Conservation (phyloP, 2,797 vertebrate genomes). For the Amblyopsis hoosieri region DNA sequence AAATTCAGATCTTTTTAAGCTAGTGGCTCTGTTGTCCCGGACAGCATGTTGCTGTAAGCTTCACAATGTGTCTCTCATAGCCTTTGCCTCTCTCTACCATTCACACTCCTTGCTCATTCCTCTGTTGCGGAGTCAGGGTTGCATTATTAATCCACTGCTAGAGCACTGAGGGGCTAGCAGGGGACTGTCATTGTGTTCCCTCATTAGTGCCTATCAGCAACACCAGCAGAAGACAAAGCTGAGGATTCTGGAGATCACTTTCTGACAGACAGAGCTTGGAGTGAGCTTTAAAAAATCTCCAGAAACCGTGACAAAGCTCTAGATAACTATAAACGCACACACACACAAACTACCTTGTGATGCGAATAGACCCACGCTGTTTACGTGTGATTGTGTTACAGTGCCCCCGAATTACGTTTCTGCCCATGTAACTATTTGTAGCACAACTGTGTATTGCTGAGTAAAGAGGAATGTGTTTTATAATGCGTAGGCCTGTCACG, state of each 20-base stretch:
- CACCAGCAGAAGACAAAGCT: constrained; percentile 51
- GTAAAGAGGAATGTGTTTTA: too few relatives aligned
- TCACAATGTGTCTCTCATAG: too few relatives aligned
- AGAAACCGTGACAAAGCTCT: constrained; percentile 26
- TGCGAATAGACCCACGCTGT: neutral
- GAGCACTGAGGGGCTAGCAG: constrained; percentile 32
- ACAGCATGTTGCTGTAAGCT: constrained; percentile 26
- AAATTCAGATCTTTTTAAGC: too few relatives aligned
- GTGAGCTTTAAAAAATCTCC: constrained; percentile 19
- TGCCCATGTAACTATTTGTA: too few relatives aligned
- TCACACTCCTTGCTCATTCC: neutral
- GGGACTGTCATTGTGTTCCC: constrained; percentile 41
- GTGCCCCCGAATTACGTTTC: too few relatives aligned
- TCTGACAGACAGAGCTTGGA: constrained; percentile 15
- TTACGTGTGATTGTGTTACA: too few relatives aligned
- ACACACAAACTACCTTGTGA: neutral
- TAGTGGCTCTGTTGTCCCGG: too few relatives aligned
- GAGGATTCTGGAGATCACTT: constrained; percentile 38
- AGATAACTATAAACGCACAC: constrained; percentile 4
- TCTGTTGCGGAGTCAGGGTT: constrained; percentile 33
- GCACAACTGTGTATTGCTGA: too few relatives aligned
- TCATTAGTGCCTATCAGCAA: constrained; percentile 65
- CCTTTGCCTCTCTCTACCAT: neutral
- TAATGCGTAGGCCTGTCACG: too few relatives aligned
- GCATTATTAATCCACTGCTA: constrained; percentile 44